phyloP scores from a whole-genome alignment of 1,140 invertebrate genomes.

The Thalassaphorura encarpata region DNA sequence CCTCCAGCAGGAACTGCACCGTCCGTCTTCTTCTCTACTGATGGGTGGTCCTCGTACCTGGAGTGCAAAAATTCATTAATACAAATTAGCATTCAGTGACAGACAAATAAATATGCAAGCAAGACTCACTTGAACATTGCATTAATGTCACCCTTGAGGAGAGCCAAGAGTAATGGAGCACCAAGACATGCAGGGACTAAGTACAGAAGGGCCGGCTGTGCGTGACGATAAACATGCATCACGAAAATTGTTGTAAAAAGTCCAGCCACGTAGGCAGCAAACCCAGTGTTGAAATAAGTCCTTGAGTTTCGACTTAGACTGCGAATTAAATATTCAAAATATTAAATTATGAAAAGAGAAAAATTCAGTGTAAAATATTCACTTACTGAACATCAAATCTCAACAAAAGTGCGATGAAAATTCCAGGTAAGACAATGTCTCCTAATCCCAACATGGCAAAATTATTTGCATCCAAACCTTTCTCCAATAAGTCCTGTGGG shows the following conservation, averaged over 20 bases:
- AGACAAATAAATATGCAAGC: slow-evolving; percentile 14
- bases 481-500: slow-evolving; percentile 91
- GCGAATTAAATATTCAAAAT: slow-evolving; percentile 34
- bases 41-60: slow-evolving; percentile 53
- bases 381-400: slow-evolving; percentile 77
- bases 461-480: slow-evolving; percentile 81
- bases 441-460: slow-evolving; percentile 98
- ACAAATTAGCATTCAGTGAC: too few species aligned
- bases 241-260: slow-evolving; percentile 88
- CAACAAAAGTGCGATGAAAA: slow-evolving; percentile 93
- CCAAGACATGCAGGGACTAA: slow-evolving; percentile 91
- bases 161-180: slow-evolving; percentile 72
- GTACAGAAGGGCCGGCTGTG: slow-evolving; percentile 96
- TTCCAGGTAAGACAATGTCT: slow-evolving; percentile 98
- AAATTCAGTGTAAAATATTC: not conserved
- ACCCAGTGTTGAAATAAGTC: slow-evolving; percentile 89
- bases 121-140: slow-evolving; percentile 75
- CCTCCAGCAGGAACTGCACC: too few species aligned
- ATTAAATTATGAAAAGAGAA: not conserved
- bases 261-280: slow-evolving; percentile 88
- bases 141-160: slow-evolving; percentile 83
- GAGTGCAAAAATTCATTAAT: slow-evolving; percentile 29
- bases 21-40: slow-evolving; percentile 40
- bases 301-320: slow-evolving; percentile 77
- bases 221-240: slow-evolving; percentile 98